phyloP scores from a whole-genome alignment of 2,113 vertebrate species.

The Cyphomyrus plagiostoma region DNA sequence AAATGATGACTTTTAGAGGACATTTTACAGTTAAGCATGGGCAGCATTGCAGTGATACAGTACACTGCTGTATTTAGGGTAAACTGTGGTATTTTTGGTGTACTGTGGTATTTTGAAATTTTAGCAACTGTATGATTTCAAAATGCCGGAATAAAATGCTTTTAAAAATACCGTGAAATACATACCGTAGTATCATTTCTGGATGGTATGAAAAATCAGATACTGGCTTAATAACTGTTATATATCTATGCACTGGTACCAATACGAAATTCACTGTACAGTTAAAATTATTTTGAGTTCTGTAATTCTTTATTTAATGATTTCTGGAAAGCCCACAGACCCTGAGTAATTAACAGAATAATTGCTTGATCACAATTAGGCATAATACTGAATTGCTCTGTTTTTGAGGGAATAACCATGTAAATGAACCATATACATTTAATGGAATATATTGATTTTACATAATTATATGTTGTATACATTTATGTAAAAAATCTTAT shows the following conservation, averaged over 20 bases:
- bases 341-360: not conserved
- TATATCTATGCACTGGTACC: not conserved
- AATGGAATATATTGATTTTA: not conserved
- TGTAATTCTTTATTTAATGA: not conserved
- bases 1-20: not conserved
- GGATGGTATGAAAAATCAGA: not conserved
- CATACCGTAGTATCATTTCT: not conserved
- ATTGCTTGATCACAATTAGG: slow-evolving; percentile 8
- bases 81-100: not conserved
- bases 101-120: not conserved
- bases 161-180: not conserved
- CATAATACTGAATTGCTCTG: not conserved
- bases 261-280: not conserved
- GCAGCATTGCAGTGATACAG: not conserved
- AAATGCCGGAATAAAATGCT: not conserved
- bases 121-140: not conserved
- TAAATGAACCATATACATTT: not conserved
- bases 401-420: slow-evolving; percentile 3
- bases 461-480: not conserved
- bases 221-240: not conserved
- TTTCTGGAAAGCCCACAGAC: not conserved
- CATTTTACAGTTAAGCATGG: not conserved
- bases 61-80: not conserved
- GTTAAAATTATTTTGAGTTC: slow-evolving; percentile 1
- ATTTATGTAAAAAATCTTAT: not conserved